Evolutionary conservation across 2,797 vertebrate genomes (phyloP).

Genomic region (Pangasius djambal): DNA sequence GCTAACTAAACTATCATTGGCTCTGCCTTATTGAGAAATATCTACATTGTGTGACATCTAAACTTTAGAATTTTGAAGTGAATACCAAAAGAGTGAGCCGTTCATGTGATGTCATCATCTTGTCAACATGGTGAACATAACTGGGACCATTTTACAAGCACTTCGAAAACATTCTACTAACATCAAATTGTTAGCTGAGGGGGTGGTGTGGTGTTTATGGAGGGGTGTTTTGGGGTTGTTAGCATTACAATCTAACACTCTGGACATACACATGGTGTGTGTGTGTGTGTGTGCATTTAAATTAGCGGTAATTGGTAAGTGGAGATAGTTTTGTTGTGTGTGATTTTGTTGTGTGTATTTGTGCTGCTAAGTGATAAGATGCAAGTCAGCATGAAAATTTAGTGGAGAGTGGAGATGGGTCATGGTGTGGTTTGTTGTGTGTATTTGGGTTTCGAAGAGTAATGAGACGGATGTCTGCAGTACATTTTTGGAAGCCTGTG

Average conservation of each 20-base stretch:
- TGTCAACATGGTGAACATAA: background rate
- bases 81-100: background rate
- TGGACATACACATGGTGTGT: slow-evolving; percentile 1
- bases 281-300: background rate
- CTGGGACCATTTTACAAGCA: background rate
- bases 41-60: background rate
- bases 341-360: background rate
- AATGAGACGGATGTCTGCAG: slow-evolving; percentile 21
- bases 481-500: slow-evolving; percentile 37
- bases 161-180: background rate
- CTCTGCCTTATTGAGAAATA: background rate
- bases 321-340: background rate
- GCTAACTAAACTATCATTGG: background rate
- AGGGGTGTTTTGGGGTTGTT: background rate
- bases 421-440: slow-evolving; percentile 33
- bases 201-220: background rate
- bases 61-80: background rate
- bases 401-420: slow-evolving; percentile 7
- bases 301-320: background rate
- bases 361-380: slow-evolving; percentile 4
- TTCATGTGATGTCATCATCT: background rate
- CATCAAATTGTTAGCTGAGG: background rate
- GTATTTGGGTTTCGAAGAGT: slow-evolving; percentile 35
- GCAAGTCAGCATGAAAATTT: background rate
- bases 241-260: background rate